Percentiles rank a stretch among this genome's conserved stretches.
These are phyloP conservation scores for Hemicentrotus pulcherrimus DNA, from an alignment of 35 echinoderm and acorn worm genomes.

Conservation along the genomic window DNA sequence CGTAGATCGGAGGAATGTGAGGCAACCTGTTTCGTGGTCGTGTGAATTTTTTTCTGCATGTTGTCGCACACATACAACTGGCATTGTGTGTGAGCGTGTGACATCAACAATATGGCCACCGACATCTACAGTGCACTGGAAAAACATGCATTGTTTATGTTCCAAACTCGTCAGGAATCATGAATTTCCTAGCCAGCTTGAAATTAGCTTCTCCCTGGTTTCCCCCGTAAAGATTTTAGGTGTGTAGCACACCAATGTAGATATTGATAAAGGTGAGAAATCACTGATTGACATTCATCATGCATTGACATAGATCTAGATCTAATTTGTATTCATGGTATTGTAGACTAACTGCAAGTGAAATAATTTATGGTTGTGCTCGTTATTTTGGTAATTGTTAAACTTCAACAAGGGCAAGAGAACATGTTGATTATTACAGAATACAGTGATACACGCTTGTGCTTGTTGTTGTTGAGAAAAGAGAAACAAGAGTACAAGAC, in stretches of 20 bases:
- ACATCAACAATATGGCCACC: conserved; percentile 49
- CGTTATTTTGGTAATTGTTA: too few relatives aligned
- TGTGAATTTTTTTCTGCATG: conserved; percentile 40
- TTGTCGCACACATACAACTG: conserved; percentile 42
- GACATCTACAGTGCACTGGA: neutral
- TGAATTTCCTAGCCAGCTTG: conserved; percentile 26
- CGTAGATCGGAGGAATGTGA: conserved; percentile 5
- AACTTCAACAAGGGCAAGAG: too few relatives aligned
- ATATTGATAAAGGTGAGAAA: neutral
- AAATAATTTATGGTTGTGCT: too few relatives aligned
- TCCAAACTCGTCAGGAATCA: conserved; percentile 28
- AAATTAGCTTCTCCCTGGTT: conserved; percentile 47
- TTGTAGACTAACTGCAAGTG: too few relatives aligned
- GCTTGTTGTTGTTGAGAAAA: too few relatives aligned
- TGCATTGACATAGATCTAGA: too few relatives aligned
- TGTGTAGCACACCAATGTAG: neutral
- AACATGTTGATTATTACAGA: too few relatives aligned
- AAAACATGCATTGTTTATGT: conserved; percentile 51
- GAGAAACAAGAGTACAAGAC: too few relatives aligned
- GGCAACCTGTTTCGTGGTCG: conserved; percentile 39
- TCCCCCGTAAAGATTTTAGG: conserved; percentile 33
- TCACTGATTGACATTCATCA: neutral
- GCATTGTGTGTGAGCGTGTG: conserved; percentile 43
- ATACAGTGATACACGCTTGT: too few relatives aligned
- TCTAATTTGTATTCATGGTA: too few relatives aligned